These are phyloP conservation scores for Bugula neritina DNA, from an alignment of 2,888 invertebrate genomes.

Conservation along the genomic window DNA sequence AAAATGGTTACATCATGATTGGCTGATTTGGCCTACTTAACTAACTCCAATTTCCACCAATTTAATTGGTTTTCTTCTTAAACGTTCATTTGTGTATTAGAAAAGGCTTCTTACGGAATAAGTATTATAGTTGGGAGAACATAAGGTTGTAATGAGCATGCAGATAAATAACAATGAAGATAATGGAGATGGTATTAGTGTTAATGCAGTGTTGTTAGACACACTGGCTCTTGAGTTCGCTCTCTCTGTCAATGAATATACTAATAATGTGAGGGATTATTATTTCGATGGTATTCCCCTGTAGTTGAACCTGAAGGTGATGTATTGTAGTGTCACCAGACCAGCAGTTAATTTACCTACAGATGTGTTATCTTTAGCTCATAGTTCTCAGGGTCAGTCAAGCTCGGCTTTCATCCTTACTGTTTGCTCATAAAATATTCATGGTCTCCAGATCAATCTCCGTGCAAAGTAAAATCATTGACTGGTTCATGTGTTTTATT, in stretches of 20 bases:
- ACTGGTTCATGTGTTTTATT: neutral
- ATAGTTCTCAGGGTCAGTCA: no score
- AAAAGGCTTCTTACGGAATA: neutral
- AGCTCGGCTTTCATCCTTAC: no score
- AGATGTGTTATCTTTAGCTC: no score
- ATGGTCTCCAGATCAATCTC: neutral
- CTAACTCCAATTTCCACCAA: no score
- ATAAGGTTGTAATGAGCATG: neutral
- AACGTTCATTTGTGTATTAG: neutral
- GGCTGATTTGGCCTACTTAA: no score
- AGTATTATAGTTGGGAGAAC: neutral
- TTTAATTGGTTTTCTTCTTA: neutral
- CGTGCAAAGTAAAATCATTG: neutral
- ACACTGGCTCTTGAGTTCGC: neutral
- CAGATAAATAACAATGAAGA: neutral
- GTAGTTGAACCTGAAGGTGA: no score
- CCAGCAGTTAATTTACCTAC: no score
- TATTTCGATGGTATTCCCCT: no score
- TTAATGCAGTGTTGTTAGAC: neutral
- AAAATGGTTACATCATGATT: no score
- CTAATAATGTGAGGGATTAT: neutral
- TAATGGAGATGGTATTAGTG: neutral
- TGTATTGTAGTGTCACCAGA: no score
- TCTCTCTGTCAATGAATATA: no score
- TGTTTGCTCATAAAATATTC: neutral